Conservation (phyloP, 1,140 invertebrate species). For the Branchinecta lynchi region DNA sequence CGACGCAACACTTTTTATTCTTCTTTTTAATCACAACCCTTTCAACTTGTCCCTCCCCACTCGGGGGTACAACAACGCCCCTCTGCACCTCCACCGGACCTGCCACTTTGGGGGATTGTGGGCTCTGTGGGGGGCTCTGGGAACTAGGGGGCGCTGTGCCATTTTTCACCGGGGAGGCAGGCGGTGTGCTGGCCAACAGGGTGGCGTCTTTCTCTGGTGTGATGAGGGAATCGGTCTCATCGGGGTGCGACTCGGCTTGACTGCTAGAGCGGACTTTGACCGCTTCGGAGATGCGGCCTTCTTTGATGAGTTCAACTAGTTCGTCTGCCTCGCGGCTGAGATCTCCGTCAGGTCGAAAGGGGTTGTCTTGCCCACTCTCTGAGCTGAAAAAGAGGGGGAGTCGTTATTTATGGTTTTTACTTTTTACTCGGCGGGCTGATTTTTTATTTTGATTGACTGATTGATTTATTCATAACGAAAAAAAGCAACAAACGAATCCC, state of each 20-base stretch:
- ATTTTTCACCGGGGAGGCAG: slow-evolving; percentile 10
- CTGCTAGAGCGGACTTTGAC: slow-evolving; percentile 27
- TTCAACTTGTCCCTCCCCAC: slow-evolving; percentile 57
- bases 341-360: slow-evolving; percentile 88
- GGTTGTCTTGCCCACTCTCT: slow-evolving; percentile 91
- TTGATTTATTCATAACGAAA: no score
- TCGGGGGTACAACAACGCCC: slow-evolving; percentile 45
- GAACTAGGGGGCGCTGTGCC: slow-evolving; percentile 23
- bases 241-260: slow-evolving; percentile 10
- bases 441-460: no score
- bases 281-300: slow-evolving; percentile 59
- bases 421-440: no score
- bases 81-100: slow-evolving; percentile 54
- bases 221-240: slow-evolving; percentile 7
- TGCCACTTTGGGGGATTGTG: slow-evolving; percentile 27
- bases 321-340: slow-evolving; percentile 85
- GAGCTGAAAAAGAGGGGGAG: slow-evolving; percentile 43
- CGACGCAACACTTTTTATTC: slow-evolving; percentile 70
- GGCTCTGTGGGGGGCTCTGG: slow-evolving; percentile 14
- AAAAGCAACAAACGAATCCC: no score
- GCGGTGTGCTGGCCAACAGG: slow-evolving; percentile 14
- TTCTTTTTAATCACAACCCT: slow-evolving; percentile 76
- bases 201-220: slow-evolving; percentile 16
- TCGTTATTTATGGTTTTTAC: no score
- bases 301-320: slow-evolving; percentile 84